Evolutionary conservation across 1,140 invertebrate genomes (phyloP).

Genomic region (Neelides sp.): DNA sequence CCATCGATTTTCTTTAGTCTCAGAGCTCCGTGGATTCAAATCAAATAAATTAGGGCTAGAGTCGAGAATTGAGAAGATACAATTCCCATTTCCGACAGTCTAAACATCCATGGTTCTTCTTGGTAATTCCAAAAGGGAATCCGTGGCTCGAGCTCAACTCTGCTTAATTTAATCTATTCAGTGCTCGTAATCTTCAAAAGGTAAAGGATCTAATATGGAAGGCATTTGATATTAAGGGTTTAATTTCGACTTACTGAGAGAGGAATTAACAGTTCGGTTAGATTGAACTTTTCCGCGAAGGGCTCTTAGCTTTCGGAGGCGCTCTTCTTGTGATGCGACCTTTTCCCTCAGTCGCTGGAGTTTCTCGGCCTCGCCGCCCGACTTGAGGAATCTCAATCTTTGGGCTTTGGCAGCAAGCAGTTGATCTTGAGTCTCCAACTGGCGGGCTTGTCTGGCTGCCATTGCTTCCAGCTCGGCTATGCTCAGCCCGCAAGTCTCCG

Average conservation of each 20-base stretch:
- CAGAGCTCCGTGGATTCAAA: too few species aligned
- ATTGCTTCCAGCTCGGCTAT: conserved; percentile 27
- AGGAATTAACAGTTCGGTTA: conserved; percentile 76
- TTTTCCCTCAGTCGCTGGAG: conserved; percentile 72
- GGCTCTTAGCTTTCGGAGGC: conserved; percentile 74
- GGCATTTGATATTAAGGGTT: background rate
- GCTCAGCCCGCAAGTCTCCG: conserved; percentile 32
- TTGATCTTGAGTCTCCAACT: conserved; percentile 86
- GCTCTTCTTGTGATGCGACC: conserved; percentile 85
- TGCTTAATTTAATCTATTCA: too few species aligned
- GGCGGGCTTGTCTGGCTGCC: conserved; percentile 44
- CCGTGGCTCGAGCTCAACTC: too few species aligned
- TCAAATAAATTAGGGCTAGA: too few species aligned
- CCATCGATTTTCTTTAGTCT: too few species aligned
- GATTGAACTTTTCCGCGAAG: conserved; percentile 82
- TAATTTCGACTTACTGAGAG: conserved; percentile 63
- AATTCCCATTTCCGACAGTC: too few species aligned
- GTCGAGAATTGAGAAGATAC: too few species aligned
- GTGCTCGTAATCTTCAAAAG: too few species aligned
- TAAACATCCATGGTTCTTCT: too few species aligned
- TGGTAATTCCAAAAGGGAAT: too few species aligned
- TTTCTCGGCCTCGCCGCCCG: conserved; percentile 72
- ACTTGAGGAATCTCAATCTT: conserved; percentile 79
- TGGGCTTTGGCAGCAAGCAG: conserved; percentile 81
- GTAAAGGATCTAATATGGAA: too few species aligned